Evolutionary conservation across 2,888 invertebrate genomes (phyloP).

Genomic region (Vandiemenella viatica): DNA sequence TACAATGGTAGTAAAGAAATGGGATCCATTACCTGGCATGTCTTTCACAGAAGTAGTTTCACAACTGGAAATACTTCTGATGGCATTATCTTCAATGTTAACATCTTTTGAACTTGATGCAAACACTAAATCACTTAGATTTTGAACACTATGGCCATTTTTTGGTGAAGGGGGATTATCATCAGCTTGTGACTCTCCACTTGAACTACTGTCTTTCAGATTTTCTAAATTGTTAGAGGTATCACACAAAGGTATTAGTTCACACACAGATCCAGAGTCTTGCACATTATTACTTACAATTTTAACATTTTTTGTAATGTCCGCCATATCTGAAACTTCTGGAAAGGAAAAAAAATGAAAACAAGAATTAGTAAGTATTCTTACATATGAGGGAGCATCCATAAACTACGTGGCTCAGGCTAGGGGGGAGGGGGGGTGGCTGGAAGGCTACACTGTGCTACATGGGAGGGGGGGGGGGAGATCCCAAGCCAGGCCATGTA

Average conservation of each 20-base stretch:
- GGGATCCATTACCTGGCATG: background rate
- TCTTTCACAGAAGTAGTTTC: background rate
- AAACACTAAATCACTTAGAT: background rate
- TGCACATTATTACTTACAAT: constrained; percentile 15
- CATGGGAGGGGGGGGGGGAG: no score
- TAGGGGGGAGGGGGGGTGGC: no score
- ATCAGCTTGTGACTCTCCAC: background rate
- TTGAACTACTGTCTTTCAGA: background rate
- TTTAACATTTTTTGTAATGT: constrained; percentile 18
- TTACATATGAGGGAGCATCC: no score
- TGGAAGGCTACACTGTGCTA: no score
- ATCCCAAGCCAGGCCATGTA: no score
- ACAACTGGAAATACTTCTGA: background rate
- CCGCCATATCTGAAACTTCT: constrained; percentile 20
- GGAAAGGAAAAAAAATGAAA: no score
- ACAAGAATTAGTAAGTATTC: no score
- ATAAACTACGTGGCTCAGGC: no score
- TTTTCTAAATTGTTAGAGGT: background rate
- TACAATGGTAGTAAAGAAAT: background rate
- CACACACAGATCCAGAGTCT: constrained; percentile 9
- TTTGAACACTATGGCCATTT: background rate
- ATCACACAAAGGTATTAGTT: constrained; percentile 6
- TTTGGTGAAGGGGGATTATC: background rate
- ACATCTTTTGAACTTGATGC: no score
- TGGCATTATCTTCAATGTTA: background rate